Conservation (phyloP, 2,888 invertebrate genomes). For the Polymixis flavicincta region DNA sequence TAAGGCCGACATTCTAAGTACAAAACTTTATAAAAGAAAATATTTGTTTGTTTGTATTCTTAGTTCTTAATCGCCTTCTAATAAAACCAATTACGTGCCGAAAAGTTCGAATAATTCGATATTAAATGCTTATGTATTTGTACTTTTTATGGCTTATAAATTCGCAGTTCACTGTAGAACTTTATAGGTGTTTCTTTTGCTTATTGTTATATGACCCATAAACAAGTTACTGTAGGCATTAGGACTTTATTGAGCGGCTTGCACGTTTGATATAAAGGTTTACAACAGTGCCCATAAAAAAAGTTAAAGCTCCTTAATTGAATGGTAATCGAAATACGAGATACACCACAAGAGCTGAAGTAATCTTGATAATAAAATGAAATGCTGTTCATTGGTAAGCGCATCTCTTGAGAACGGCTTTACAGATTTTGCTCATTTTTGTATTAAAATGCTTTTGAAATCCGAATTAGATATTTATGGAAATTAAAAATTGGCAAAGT, state of each 20-base stretch:
- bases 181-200: constrained; percentile 33
- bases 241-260: constrained; percentile 42
- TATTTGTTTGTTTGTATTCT: background rate
- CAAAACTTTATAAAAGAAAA: background rate
- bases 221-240: constrained; percentile 40
- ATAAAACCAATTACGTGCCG: constrained; percentile 21
- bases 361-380: background rate
- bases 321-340: constrained; percentile 20
- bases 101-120: constrained; percentile 38
- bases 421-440: background rate
- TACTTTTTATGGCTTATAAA: constrained; percentile 41
- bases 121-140: constrained; percentile 31
- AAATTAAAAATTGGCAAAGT: background rate
- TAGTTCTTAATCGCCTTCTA: constrained; percentile 8
- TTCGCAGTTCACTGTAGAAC: constrained; percentile 44
- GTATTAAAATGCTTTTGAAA: background rate
- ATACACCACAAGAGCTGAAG: background rate
- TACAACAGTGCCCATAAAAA: constrained; percentile 25
- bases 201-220: constrained; percentile 47
- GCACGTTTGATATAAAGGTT: constrained; percentile 41
- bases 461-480: background rate
- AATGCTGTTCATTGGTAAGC: background rate
- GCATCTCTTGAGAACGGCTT: background rate
- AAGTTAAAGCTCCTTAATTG: constrained; percentile 25
- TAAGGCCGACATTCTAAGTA: background rate